Conservation (phyloP, 2,797 vertebrate species). For the Esox masquinongy region DNA sequence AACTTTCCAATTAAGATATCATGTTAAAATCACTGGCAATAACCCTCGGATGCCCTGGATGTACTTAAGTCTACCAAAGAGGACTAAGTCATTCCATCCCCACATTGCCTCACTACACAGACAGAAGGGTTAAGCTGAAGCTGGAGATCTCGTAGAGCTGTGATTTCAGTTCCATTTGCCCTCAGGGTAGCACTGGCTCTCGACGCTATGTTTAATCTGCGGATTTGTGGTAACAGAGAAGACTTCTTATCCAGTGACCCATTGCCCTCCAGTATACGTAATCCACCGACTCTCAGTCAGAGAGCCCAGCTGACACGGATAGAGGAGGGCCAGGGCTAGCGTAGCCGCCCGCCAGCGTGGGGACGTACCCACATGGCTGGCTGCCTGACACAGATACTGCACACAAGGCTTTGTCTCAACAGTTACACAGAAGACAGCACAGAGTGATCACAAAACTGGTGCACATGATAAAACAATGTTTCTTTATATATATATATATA, state of each 20-base stretch:
- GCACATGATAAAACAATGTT: constrained; percentile 35
- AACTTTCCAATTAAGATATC: constrained; percentile 78
- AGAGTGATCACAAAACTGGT: constrained; percentile 28
- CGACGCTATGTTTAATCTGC: constrained; percentile 75
- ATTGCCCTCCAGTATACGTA: constrained; percentile 64
- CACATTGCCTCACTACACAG: constrained; percentile 42
- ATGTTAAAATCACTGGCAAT: constrained; percentile 57
- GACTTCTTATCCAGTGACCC: constrained; percentile 80
- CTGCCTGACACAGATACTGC: constrained; percentile 62
- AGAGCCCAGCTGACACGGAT: constrained; percentile 63
- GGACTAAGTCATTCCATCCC: constrained; percentile 54
- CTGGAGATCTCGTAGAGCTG: constrained; percentile 51
- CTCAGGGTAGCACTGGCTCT: constrained; percentile 58
- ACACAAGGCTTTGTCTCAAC: constrained; percentile 57
- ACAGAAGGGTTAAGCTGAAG: constrained; percentile 70
- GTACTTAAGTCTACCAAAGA: constrained; percentile 56
- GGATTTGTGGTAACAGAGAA: constrained; percentile 83
- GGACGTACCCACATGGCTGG: constrained; percentile 32
- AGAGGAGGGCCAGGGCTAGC: constrained; percentile 36
- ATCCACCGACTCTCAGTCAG: constrained; percentile 67
- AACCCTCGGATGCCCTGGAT: constrained; percentile 63
- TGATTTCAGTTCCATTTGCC: constrained; percentile 68
- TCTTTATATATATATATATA: neutral
- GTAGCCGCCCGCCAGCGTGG: constrained; percentile 45
- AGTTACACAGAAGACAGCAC: constrained; percentile 15